Evolutionary conservation across 1,140 invertebrate genomes (phyloP).

Genomic region (Dreissena polymorpha): DNA sequence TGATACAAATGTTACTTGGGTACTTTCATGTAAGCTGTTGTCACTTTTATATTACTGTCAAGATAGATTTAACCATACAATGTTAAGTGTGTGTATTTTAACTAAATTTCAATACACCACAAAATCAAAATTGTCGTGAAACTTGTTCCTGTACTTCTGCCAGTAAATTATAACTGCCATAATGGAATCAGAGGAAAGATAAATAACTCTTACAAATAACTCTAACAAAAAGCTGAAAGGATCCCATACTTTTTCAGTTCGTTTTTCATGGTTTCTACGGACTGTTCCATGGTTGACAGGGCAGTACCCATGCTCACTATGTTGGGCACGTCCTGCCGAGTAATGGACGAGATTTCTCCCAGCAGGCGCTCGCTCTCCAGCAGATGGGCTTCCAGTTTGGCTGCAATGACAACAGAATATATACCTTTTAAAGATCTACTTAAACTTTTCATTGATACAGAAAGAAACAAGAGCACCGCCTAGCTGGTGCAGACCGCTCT

Average conservation of each 20-base stretch:
- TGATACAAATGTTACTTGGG: neutral
- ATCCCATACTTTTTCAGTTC: conserved; percentile 64
- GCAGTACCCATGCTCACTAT: conserved; percentile 57
- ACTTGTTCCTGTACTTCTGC: neutral
- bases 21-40: neutral
- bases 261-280: conserved; percentile 56
- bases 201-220: too few species aligned
- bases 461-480: too few species aligned
- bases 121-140: neutral
- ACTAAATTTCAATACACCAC: neutral
- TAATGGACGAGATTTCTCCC: conserved; percentile 65
- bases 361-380: conserved; percentile 71
- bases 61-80: neutral
- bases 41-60: neutral
- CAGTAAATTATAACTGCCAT: neutral
- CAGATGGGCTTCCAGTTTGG: conserved; percentile 62
- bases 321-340: conserved; percentile 54
- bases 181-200: too few species aligned
- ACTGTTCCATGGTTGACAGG: conserved; percentile 60
- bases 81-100: too few species aligned
- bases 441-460: too few species aligned
- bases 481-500: too few species aligned
- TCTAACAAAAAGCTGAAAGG: neutral
- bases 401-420: conserved; percentile 50
- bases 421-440: neutral